Conservation (phyloP, 2,888 invertebrate genomes). For the Helobdella robusta region DNA sequence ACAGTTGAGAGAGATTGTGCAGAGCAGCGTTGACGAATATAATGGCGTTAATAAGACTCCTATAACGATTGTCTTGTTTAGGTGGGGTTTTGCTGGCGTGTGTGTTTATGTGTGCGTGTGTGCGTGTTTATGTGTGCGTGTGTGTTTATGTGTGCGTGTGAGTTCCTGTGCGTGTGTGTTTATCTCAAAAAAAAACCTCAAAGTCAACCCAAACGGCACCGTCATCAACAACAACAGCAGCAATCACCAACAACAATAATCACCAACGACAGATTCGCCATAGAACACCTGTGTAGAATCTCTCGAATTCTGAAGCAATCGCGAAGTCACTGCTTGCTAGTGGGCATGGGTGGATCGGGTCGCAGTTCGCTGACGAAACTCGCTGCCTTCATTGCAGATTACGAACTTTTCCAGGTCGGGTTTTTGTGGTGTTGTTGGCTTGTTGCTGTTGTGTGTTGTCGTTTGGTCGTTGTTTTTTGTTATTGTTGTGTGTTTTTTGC, state of each 20-base stretch:
- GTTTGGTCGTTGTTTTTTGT: background rate
- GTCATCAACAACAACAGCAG: no score
- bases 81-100: slow-evolving; percentile 34
- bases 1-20: slow-evolving; percentile 68
- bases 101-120: no score
- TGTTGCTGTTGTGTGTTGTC: background rate
- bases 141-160: no score
- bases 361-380: slow-evolving; percentile 79
- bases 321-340: slow-evolving; percentile 74
- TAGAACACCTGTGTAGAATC: slow-evolving; percentile 52
- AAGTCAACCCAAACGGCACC: no score
- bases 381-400: slow-evolving; percentile 82
- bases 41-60: slow-evolving; percentile 92
- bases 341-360: slow-evolving; percentile 87
- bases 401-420: slow-evolving; percentile 68
- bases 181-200: no score
- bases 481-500: no score
- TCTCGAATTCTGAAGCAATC: slow-evolving; percentile 79
- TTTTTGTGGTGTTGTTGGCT: no score
- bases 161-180: no score
- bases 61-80: slow-evolving; percentile 75
- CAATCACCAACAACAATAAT: no score
- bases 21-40: slow-evolving; percentile 77
- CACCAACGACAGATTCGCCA: slow-evolving; percentile 63
- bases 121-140: no score